Percentiles rank a stretch among this genome's conserved stretches.
These are phyloP conservation scores for Phoxinus phoxinus DNA, from an alignment of 2,113 vertebrate species.

Conservation along the genomic window DNA sequence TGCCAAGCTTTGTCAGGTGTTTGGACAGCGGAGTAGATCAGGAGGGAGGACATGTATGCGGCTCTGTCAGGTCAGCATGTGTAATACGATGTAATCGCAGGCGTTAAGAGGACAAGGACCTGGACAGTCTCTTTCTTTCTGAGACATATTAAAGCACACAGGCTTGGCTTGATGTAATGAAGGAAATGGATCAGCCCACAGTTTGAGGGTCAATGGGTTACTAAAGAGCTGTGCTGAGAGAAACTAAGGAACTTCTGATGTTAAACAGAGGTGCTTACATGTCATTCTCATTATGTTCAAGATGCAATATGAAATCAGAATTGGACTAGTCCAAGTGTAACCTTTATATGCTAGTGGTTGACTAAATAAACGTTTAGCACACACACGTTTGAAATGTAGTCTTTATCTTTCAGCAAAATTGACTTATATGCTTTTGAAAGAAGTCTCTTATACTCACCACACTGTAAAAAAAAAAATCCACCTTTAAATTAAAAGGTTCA, in stretches of 20 bases:
- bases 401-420: background rate
- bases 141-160: slow-evolving; percentile 70
- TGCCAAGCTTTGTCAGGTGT: slow-evolving; percentile 65
- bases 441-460: too few species aligned
- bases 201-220: slow-evolving; percentile 61
- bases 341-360: background rate
- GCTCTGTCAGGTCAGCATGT: slow-evolving; percentile 70
- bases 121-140: slow-evolving; percentile 66
- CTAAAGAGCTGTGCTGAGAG: slow-evolving; percentile 66
- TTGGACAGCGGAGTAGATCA: slow-evolving; percentile 62
- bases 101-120: slow-evolving; percentile 67
- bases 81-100: slow-evolving; percentile 76
- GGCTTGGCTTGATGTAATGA: slow-evolving; percentile 64
- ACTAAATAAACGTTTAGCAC: background rate
- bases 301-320: background rate
- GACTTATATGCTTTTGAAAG: background rate
- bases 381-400: background rate
- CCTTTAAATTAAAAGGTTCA: too few species aligned
- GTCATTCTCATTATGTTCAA: background rate
- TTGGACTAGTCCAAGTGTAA: background rate
- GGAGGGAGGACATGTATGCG: slow-evolving; percentile 54
- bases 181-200: slow-evolving; percentile 69
- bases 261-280: slow-evolving; percentile 46
- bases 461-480: too few species aligned
- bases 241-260: slow-evolving; percentile 61